A percentile compares a stretch with the other conserved stretches of the same genome.
Conservation (phyloP, 2,113 vertebrate species). For the Hiodon tergisus region DNA sequence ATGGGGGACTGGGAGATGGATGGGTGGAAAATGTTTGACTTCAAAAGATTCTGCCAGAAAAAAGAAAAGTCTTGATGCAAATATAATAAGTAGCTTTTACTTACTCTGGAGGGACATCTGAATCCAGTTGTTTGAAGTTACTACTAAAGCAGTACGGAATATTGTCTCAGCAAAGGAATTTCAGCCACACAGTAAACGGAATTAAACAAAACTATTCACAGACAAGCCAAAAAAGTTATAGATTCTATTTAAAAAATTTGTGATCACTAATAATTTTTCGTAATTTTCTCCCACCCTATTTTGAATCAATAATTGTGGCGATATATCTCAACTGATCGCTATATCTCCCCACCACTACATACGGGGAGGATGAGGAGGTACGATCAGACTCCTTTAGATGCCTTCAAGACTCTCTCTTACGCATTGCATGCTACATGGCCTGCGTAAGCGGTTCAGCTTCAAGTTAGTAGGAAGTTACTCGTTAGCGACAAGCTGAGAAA, state of each 20-base stretch:
- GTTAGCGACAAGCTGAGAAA: too few relatives aligned
- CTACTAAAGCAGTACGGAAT: background rate
- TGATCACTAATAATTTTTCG: background rate
- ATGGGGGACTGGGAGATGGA: background rate
- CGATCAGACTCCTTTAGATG: too few relatives aligned
- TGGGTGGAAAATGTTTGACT: background rate
- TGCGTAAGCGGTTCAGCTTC: too few relatives aligned
- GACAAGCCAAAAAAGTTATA: background rate
- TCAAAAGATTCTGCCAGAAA: slow-evolving; percentile 4
- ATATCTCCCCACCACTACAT: too few relatives aligned
- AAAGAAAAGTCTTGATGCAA: background rate
- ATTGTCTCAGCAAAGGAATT: background rate
- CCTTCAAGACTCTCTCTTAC: too few relatives aligned
- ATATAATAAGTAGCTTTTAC: background rate
- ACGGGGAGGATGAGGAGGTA: too few relatives aligned
- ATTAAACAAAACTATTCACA: too few relatives aligned
- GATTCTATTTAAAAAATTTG: background rate
- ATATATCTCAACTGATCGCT: too few relatives aligned
- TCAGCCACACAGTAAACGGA: background rate
- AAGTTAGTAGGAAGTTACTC: too few relatives aligned
- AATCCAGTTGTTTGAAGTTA: background rate
- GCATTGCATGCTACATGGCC: too few relatives aligned
- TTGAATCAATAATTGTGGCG: background rate
- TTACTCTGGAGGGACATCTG: background rate
- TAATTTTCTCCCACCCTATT: background rate